These are phyloP conservation scores for Drosophila sp. DNA, from an alignment of 1,140 invertebrate species.

Conservation along the genomic window DNA sequence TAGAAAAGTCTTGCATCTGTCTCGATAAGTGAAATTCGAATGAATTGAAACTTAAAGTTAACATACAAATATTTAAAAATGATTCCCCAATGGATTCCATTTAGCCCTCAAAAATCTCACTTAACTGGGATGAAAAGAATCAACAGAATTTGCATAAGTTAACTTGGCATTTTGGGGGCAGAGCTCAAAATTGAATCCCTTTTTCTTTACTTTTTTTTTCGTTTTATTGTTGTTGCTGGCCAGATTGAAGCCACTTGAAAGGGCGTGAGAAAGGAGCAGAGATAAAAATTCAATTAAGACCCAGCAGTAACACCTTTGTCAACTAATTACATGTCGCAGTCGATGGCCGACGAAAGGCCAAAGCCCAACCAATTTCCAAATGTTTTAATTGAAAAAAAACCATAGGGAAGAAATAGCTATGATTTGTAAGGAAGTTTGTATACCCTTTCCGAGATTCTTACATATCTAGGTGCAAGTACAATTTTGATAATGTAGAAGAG, in stretches of 20 bases:
- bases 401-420: neutral
- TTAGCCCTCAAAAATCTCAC: neutral
- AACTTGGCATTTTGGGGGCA: constrained; percentile 8
- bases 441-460: neutral
- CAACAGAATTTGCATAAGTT: constrained; percentile 11
- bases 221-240: neutral
- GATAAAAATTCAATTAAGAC: constrained; percentile 77
- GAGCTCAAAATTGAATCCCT: constrained; percentile 10
- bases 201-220: neutral
- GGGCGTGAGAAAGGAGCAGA: constrained; percentile 35
- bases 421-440: neutral
- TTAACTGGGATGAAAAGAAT: neutral
- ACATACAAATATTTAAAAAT: neutral
- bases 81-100: neutral
- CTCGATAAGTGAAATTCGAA: too few species aligned
- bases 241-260: neutral
- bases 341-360: constrained; percentile 61
- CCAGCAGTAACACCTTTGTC: constrained; percentile 64
- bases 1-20: too few species aligned
- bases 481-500: too few species aligned
- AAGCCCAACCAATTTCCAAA: constrained; percentile 28
- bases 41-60: too few species aligned
- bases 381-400: constrained; percentile 11
- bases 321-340: constrained; percentile 69
- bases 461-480: too few species aligned